phyloP scores from a whole-genome alignment of 2,113 vertebrate species.

The Plotosus lineatus region DNA sequence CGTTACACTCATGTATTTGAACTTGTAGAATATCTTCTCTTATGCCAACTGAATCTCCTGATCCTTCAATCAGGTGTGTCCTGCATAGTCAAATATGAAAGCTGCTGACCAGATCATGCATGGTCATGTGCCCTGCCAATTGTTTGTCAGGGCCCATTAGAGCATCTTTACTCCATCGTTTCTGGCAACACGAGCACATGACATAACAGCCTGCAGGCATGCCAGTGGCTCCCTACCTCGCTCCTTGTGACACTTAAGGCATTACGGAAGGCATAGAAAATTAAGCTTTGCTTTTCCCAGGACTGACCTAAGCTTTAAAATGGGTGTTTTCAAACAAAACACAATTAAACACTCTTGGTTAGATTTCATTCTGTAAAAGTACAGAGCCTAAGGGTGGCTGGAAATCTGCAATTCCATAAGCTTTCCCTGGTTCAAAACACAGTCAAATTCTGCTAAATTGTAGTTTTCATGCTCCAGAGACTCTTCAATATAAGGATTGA shows the following conservation, averaged over 20 bases:
- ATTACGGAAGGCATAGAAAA: conserved; percentile 9
- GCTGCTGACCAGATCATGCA: not conserved
- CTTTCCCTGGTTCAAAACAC: not conserved
- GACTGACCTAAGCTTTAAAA: not conserved
- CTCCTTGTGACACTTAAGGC: conserved; percentile 14
- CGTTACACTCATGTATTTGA: not conserved
- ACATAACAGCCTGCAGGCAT: conserved; percentile 32
- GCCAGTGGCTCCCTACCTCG: conserved; percentile 17
- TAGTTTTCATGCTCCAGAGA: not conserved
- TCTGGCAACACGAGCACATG: conserved; percentile 17
- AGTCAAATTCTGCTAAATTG: not conserved
- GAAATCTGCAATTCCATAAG: not conserved
- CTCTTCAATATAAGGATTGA: not conserved
- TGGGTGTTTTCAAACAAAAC: not conserved
- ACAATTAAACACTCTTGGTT: not conserved
- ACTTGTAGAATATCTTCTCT: not conserved
- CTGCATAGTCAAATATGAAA: not conserved
- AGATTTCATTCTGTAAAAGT: not conserved
- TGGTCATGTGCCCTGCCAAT: not conserved
- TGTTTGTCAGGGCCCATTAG: not conserved
- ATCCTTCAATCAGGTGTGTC: not conserved
- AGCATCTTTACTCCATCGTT: not conserved
- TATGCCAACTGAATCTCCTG: not conserved
- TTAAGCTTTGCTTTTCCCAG: not conserved
- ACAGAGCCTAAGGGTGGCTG: not conserved